Conservation (phyloP, 2,888 invertebrate genomes). For the Dicranocentrus wangi region DNA sequence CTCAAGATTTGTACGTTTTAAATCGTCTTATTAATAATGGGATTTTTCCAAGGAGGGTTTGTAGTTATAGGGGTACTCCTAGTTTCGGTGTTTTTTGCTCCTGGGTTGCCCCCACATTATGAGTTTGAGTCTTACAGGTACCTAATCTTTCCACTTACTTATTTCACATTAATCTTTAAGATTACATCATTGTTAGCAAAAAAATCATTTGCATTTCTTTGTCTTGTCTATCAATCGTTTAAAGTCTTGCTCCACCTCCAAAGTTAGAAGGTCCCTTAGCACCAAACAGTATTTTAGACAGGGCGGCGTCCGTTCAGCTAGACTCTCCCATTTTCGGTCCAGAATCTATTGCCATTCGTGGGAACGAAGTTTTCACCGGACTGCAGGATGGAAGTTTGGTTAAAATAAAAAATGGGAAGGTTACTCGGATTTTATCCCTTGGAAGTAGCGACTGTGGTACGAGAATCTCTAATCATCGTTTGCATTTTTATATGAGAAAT, state of each 20-base stretch:
- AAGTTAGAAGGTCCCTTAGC: slow-evolving; percentile 79
- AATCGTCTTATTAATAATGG: too few relatives aligned
- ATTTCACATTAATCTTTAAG: background rate
- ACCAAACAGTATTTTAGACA: slow-evolving; percentile 81
- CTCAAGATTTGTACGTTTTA: too few relatives aligned
- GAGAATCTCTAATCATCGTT: too few relatives aligned
- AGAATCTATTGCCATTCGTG: slow-evolving; percentile 84
- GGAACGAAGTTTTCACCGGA: slow-evolving; percentile 87
- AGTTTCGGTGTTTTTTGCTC: slow-evolving; percentile 81
- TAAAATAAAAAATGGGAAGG: slow-evolving; percentile 82
- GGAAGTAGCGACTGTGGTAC: slow-evolving; percentile 60
- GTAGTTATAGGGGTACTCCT: too few relatives aligned
- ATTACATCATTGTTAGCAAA: background rate
- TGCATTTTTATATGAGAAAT: background rate
- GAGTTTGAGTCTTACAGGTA: slow-evolving; percentile 81
- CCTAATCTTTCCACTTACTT: slow-evolving; percentile 74
- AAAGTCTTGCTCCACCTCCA: slow-evolving; percentile 73
- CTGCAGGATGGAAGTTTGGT: slow-evolving; percentile 84
- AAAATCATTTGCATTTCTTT: background rate
- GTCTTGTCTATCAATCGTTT: background rate
- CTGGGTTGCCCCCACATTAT: slow-evolving; percentile 84
- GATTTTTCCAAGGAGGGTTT: too few relatives aligned
- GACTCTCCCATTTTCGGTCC: slow-evolving; percentile 83
- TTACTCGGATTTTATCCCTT: slow-evolving; percentile 74
- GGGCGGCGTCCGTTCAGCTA: slow-evolving; percentile 81